Percentiles rank a stretch among this genome's conserved stretches.
phyloP scores from a whole-genome alignment of 2,797 vertebrate species.

The Telmatherina bonti region DNA sequence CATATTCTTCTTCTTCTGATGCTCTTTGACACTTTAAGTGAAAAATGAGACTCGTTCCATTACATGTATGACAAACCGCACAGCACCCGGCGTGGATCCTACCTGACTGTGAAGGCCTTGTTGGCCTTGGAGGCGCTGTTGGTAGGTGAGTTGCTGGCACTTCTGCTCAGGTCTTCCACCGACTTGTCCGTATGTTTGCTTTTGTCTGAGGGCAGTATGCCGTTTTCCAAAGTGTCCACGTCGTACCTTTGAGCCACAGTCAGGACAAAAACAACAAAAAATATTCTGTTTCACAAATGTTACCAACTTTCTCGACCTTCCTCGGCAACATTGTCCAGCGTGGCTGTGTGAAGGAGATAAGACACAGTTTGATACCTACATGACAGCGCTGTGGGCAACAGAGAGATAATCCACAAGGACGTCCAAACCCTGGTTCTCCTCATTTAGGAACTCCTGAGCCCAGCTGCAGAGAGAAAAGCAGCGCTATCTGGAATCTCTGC shows the following conservation, averaged over 20 bases:
- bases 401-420: constrained; percentile 93
- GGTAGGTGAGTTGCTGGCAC: constrained; percentile 80
- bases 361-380: constrained; percentile 77
- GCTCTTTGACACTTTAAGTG: too few species aligned
- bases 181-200: constrained; percentile 83
- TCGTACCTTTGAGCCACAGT: constrained; percentile 81
- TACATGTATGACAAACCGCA: too few species aligned
- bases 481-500: too few species aligned
- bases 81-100: too few species aligned
- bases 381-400: constrained; percentile 87
- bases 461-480: constrained; percentile 79
- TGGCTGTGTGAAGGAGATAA: background rate
- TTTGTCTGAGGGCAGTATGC: constrained; percentile 76
- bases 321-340: background rate
- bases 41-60: too few species aligned
- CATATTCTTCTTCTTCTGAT: too few species aligned
- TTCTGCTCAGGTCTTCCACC: constrained; percentile 87
- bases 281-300: background rate
- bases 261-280: background rate
- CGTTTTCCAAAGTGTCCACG: constrained; percentile 84
- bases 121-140: constrained; percentile 75
- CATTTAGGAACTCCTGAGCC: constrained; percentile 95
- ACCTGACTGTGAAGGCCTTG: constrained; percentile 86
- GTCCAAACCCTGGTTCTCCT: constrained; percentile 91
- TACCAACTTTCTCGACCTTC: background rate